Evolutionary conservation across 2,888 invertebrate genomes (phyloP), one percentile per base, ranked within the genome.

Genomic region (Drosophila neotestacea): DNA sequence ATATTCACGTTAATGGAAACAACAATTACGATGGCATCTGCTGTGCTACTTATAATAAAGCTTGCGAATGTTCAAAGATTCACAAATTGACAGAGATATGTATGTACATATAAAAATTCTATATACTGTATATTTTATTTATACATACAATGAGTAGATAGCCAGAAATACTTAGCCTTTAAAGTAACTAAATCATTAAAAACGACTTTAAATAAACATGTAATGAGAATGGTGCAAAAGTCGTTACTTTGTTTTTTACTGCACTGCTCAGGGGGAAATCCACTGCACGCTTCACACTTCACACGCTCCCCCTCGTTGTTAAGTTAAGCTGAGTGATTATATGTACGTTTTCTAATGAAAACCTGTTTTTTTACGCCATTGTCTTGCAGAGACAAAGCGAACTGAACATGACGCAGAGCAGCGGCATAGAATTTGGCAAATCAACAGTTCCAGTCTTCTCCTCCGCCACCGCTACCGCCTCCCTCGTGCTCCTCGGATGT

Each of bases 371-470:
- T 55, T 34, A 36, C 34, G 10, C 51, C n/a, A 42, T 70, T 75
- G 51, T 60, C 13, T 78, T 50, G 52, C 75, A 79, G 79, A 58
- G 38, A 48, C 70, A 70, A 67, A 66, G 72, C 62, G 54, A 73
- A 51, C 42, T 62, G 60, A 70, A 78, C 74, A 90, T 90, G 90
- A 85, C 80, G 73, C 85, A 82, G 58, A 81, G 62, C 67, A 81
- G 56, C 61, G 68, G 55, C 67, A 60, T 55, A 51, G 70, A 81
- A 54, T 69, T 67, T 47, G 60, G 56, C 59, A 71, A 70, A 30
- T 50, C 84, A 48, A 34, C 74, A 55, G 63, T 63, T 58, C 46
- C 67, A 30, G 62, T 51, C 38, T 44, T 13, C n/a, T 6, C 39
- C 38, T 1, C 27, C n/a, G 9, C 22, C n/a, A 7, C 13, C 11